phyloP scores from a whole-genome alignment of 2,113 vertebrate species.

The Aphyosemion australe region DNA sequence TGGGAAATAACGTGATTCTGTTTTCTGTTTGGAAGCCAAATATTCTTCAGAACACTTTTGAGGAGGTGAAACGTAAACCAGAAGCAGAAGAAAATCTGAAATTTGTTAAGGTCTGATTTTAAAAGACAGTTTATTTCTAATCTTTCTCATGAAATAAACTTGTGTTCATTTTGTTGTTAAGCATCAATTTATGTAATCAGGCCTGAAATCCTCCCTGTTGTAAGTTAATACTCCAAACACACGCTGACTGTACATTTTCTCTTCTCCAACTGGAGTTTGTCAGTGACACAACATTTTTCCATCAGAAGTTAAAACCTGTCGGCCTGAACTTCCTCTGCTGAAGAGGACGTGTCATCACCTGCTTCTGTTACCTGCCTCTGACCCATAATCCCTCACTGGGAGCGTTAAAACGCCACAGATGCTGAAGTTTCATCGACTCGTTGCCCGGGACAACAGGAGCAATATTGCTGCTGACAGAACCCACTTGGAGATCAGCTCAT shows the following conservation, averaged over 20 bases:
- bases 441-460: slow-evolving; percentile 52
- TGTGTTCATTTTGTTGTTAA: too few species aligned
- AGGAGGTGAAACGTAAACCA: slow-evolving; percentile 21
- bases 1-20: slow-evolving; percentile 33
- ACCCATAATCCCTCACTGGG: slow-evolving; percentile 39
- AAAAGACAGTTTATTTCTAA: too few species aligned
- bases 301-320: slow-evolving; percentile 7
- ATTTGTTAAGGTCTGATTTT: too few species aligned
- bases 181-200: too few species aligned
- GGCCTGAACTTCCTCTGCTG: slow-evolving; percentile 6
- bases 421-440: slow-evolving; percentile 19
- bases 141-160: too few species aligned
- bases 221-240: too few species aligned
- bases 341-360: not conserved
- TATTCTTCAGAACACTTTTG: slow-evolving; percentile 14
- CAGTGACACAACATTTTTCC: not conserved
- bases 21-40: too few species aligned
- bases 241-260: not conserved
- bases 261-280: not conserved
- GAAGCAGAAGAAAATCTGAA: not conserved
- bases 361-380: slow-evolving; percentile 1
- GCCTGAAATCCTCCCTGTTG: too few species aligned
- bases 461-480: slow-evolving; percentile 68
- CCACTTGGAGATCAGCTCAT: slow-evolving; percentile 65
- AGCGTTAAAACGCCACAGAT: too few species aligned